phyloP scores from a whole-genome alignment of 2,797 vertebrate species.

The Enteromius fasciolatus region DNA sequence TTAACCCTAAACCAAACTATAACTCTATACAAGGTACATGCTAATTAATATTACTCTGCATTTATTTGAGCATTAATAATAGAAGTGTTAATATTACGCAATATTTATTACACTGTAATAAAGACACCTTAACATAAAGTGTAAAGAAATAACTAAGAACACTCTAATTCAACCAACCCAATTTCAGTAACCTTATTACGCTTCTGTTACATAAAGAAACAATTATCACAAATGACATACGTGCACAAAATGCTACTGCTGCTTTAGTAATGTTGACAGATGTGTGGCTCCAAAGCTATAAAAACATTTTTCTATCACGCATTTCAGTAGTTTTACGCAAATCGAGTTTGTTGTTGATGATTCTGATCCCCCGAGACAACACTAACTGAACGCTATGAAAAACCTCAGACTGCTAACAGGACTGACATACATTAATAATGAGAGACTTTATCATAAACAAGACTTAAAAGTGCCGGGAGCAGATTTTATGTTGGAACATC shows the following conservation, averaged over 20 bases:
- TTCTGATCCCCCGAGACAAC: slow-evolving; percentile 54
- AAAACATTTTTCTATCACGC: slow-evolving; percentile 44
- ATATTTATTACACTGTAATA: not conserved
- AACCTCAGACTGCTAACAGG: slow-evolving; percentile 39
- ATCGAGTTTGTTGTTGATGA: slow-evolving; percentile 56
- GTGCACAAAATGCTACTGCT: not conserved
- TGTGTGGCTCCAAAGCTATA: slow-evolving; percentile 43
- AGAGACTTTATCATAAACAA: slow-evolving; percentile 50
- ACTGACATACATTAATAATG: slow-evolving; percentile 59
- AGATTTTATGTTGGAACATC: slow-evolving; percentile 8
- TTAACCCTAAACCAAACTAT: not conserved
- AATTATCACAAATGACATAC: not conserved
- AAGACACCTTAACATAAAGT: not conserved
- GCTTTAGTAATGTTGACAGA: slow-evolving; percentile 39
- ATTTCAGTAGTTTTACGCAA: slow-evolving; percentile 53
- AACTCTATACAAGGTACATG: not conserved
- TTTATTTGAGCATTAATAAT: not conserved
- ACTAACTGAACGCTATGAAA: slow-evolving; percentile 27
- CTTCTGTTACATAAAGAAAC: not conserved
- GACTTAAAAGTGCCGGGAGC: slow-evolving; percentile 36
- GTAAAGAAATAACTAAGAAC: not conserved
- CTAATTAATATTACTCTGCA: not conserved
- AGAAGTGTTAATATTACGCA: not conserved
- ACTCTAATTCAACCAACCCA: not conserved
- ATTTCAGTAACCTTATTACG: not conserved